Evolutionary conservation across 2,888 invertebrate species (phyloP), one percentile per base, ranked within the genome.

Genomic region (Parapristionchus giblindavisi): DNA sequence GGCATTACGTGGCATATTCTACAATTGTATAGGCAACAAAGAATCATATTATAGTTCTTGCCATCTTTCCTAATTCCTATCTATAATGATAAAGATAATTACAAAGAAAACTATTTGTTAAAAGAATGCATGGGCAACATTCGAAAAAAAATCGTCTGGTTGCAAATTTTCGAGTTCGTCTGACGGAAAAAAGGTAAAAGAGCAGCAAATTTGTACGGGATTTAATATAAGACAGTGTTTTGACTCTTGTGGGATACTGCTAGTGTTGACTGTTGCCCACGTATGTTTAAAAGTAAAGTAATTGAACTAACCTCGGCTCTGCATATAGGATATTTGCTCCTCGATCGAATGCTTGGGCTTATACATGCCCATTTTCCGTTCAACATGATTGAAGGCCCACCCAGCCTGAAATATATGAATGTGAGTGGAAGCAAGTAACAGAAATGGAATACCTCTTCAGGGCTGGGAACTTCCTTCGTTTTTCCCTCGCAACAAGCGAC

Each of bases 301-400:
- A 38, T 56, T 17, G 34, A 76, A 52, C 48, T 29, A 38, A 85
- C 86, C 80, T 81, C 85, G 79, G 74, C 87, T 86, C 43, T 84
- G 78, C 87, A 87, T 87, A 75, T 87, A 87, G 6, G 79, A 76
- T 40, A 85, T 78, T 60, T 87, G 87, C 60, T 87, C 87, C 11
- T 83, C 80, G 27, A 87, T 77, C 38, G 82, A 82, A 65, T 87
- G 87, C 6, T 76, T 58, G 29, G 87, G 87, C 70, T 86, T 86
- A 72, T 85, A 81, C 75, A 87, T 78, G n/a, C 86, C 85, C 70
- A 81, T 82, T 78, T 85, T 87, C 56, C 75, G 76, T 60, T 85
- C 86, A 17, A 87, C 79, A 74, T 86, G 81, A 76, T 86, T 86
- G 77, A 78, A 86, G 14, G 85, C 86, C 77, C 80, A 83, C 17